Evolutionary conservation across 1,140 invertebrate species (phyloP), one percentile per base, ranked within the genome.

Genomic region (Drosophila ficusphila): DNA sequence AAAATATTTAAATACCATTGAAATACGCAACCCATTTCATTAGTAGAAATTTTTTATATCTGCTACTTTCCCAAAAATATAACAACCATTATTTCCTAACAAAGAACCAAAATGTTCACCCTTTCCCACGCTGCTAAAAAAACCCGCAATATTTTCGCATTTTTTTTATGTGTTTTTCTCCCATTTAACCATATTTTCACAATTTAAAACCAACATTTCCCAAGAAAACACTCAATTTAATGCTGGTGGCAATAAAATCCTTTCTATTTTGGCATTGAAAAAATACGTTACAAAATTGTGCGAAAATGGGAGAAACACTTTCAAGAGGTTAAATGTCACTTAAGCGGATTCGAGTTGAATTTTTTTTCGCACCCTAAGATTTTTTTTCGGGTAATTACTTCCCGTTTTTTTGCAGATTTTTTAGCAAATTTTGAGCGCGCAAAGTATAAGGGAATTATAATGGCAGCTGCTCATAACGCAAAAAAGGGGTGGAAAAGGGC

Each of bases 251-350:
- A 11, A 79, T 81, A 76, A 83, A 71, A 73, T 42, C 21, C 56
- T 67, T 42, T 51, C 33, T 42, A 8, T 29, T 38, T 49, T 38
- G 23, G 44, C 33, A 19, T 1, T 7, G 11, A 44, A 75, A 44
- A 85, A 81, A 86, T 77, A 86, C 82, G 77, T 86, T 86, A 88
- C 76, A 7, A 74, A 62, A 18, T 27, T 46, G 33, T 33, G 29
- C 36, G 14, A 27, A 69, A 72, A 41, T 3, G 9, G 41, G 3
- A 51, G 12, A 76, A 56, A 46, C 57, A 51, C 18, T 51, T 48
- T 62, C 54, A 77, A 88, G 69, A 86, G 82, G 82, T 86, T 86
- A 86, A 85, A 86, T 82, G 82, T 88, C 82, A 89, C 69, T 71
- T 82, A 78, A 82, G 77, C 74, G 38, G 82, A 86, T 85, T 79